Conservation (phyloP, 2,113 vertebrate species). For the Hippocampus zosterae region DNA sequence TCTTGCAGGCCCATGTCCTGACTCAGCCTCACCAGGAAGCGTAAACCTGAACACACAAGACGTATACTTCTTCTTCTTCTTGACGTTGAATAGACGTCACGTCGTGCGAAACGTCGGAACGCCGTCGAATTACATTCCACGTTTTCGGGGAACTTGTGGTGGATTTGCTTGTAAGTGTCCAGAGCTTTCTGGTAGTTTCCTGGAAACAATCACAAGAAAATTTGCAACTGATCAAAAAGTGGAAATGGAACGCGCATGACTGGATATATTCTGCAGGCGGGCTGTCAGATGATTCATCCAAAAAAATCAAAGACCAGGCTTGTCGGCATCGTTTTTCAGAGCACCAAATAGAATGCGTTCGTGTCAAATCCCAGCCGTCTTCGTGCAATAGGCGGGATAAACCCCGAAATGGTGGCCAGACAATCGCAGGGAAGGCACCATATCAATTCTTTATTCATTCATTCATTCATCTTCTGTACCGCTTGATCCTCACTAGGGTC, state of each 20-base stretch:
- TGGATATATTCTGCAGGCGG: no score
- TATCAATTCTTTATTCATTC: no score
- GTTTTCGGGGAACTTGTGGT: slow-evolving; percentile 92
- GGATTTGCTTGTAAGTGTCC: slow-evolving; percentile 91
- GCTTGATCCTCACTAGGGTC: no score
- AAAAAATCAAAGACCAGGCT: no score
- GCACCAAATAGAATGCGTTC: no score
- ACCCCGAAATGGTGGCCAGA: no score
- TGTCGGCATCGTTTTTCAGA: no score
- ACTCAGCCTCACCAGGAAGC: slow-evolving; percentile 89
- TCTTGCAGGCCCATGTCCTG: slow-evolving; percentile 93
- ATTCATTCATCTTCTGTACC: no score
- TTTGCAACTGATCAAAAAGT: background rate
- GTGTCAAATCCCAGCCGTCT: no score
- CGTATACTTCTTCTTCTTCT: background rate
- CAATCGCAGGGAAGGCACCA: no score
- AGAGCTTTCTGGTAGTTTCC: slow-evolving; percentile 96
- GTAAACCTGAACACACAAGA: slow-evolving; percentile 74
- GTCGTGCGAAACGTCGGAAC: background rate
- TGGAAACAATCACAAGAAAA: slow-evolving; percentile 44
- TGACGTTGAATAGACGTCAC: background rate
- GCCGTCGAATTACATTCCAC: slow-evolving; percentile 81
- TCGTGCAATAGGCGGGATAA: no score
- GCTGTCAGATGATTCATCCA: no score
- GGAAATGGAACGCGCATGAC: background rate